Conservation (phyloP, 2,797 vertebrate genomes). For the Pelochelys cantorii region DNA sequence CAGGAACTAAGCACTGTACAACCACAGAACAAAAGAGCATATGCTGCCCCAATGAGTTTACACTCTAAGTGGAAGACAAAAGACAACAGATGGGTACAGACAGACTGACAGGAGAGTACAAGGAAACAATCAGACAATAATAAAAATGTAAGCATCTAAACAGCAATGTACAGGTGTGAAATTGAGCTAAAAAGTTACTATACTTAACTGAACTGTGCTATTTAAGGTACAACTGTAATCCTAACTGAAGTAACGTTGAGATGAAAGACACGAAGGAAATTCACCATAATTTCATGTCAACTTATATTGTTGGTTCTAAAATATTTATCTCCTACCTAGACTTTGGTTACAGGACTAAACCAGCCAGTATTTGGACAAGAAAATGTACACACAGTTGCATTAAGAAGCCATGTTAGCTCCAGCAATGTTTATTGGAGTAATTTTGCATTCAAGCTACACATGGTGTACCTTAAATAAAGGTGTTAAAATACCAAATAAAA, state of each 20-base stretch:
- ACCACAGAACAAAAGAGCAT: background rate
- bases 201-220: background rate
- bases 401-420: slow-evolving; percentile 69
- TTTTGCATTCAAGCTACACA: slow-evolving; percentile 68
- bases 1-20: background rate
- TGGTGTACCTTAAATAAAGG: slow-evolving; percentile 78
- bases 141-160: background rate
- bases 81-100: background rate
- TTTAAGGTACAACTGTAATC: background rate
- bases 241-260: background rate
- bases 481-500: slow-evolving; percentile 87
- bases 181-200: background rate
- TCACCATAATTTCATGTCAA: slow-evolving; percentile 29
- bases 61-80: background rate
- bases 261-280: slow-evolving; percentile 32
- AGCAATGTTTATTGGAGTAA: slow-evolving; percentile 77
- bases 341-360: slow-evolving; percentile 54
- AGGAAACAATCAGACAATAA: background rate
- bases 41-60: background rate
- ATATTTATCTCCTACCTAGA: slow-evolving; percentile 31
- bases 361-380: slow-evolving; percentile 47
- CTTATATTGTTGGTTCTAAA: background rate
- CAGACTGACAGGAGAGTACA: background rate
- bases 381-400: slow-evolving; percentile 72
- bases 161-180: background rate